These are phyloP conservation scores for Adoxophyes honmai DNA, from an alignment of 1,140 invertebrate species.

Conservation along the genomic window DNA sequence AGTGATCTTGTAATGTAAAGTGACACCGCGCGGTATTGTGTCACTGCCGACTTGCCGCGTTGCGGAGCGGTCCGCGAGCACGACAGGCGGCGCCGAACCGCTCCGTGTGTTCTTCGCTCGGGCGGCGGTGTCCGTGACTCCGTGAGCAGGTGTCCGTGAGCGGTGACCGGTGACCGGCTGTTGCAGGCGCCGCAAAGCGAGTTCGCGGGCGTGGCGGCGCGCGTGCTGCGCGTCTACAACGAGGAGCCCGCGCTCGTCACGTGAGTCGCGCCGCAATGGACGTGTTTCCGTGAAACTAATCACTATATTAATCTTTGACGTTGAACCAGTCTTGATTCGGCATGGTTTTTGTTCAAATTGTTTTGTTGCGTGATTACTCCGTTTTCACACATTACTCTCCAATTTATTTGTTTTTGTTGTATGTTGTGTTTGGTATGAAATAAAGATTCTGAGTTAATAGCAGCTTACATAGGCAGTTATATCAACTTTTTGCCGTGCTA, in stretches of 20 bases:
- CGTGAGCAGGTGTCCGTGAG: not conserved
- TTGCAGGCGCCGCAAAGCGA: conserved; percentile 51
- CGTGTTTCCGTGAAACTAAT: too few species aligned
- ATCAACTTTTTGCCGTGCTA: not conserved
- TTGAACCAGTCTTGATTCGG: not conserved
- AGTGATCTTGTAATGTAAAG: too few species aligned
- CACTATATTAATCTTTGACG: not conserved
- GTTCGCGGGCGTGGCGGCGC: conserved; percentile 43
- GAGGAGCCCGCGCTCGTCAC: conserved; percentile 45
- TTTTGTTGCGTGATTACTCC: too few species aligned
- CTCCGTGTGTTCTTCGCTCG: too few species aligned
- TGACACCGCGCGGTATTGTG: too few species aligned
- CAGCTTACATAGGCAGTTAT: not conserved
- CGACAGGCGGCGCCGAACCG: too few species aligned
- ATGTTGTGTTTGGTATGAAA: too few species aligned
- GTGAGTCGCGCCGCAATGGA: conserved; percentile 30
- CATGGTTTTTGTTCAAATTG: too few species aligned
- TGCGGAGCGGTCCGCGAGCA: not conserved
- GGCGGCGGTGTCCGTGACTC: too few species aligned
- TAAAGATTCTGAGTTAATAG: not conserved
- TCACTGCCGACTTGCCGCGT: not conserved
- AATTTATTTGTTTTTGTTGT: too few species aligned
- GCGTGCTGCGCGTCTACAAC: conserved; percentile 52
- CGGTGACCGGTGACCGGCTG: not conserved
- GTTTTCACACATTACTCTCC: too few species aligned